Evolutionary conservation across 2,113 vertebrate genomes (phyloP), one percentile per base, ranked within the genome.

Genomic region (Xiphias gladius): DNA sequence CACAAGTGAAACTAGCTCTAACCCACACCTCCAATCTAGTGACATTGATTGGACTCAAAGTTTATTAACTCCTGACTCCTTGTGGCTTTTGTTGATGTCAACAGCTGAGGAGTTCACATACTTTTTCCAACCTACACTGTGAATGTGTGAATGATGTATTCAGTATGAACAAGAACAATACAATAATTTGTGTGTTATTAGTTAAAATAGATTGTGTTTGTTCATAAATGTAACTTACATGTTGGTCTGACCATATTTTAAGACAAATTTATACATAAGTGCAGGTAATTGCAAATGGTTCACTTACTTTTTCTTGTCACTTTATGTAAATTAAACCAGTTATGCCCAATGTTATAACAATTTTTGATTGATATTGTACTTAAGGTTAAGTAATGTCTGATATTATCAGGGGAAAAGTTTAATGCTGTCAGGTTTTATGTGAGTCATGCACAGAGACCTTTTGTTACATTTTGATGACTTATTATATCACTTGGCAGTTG

Each of bases 381-480:
- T 41, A 71, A 70, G 24, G 28, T 73, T 65, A 57, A 84, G 46
- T 67, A 46, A 76, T 35, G 59, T 76, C 35, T 63, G 68, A 50
- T 20, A 50, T 81, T 55, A 61, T 73, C 12, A 71, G 41, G 22
- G 39, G 26, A 69, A 72, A 67, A 28, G 52, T 71, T 79, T 39
- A 70, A 67, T 69, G 39, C 52, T 66, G 28, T 63, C 70, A 58
- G 57, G 35, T 48, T 85, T 75, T 83, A 78, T 80, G 74, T 75
- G 48, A 84, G 32, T 84, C 46, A 7, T 52, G 48, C 26, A 46
- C 20, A 48, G 35, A 72, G 50, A 72, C 52, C 24, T 71, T 70
- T 19, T 41, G 5, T 46, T 55, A 73, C 12, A 63, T 67, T 70
- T 61, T 81, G 35, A 48, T 76, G 55, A 69, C 11, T 62, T 73